A percentile compares a stretch with the other conserved stretches of the same genome.
These are phyloP conservation scores for Anolis apletophallus DNA, from an alignment of 2,797 vertebrate species.

Conservation along the genomic window DNA sequence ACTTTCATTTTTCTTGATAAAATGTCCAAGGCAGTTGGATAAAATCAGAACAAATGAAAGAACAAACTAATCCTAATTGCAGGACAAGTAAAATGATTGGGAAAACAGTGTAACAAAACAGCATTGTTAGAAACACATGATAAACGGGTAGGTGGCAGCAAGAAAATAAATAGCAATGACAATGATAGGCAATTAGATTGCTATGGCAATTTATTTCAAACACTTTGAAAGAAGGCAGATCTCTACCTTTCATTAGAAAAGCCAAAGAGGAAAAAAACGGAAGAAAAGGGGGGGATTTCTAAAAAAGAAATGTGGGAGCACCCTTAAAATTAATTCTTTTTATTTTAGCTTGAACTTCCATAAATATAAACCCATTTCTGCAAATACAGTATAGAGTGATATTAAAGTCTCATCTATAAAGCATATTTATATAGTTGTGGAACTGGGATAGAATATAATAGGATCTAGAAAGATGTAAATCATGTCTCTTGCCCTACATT, in stretches of 20 bases:
- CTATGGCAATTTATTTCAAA: too few relatives aligned
- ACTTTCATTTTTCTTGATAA: neutral
- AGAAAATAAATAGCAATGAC: neutral
- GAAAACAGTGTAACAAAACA: neutral
- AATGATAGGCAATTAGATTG: neutral
- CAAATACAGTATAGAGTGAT: too few relatives aligned
- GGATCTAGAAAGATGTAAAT: too few relatives aligned
- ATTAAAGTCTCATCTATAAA: too few relatives aligned
- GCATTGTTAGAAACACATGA: neutral
- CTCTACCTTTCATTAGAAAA: neutral
- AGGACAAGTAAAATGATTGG: neutral
- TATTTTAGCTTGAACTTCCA: too few relatives aligned
- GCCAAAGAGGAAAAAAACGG: neutral
- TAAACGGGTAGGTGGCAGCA: neutral
- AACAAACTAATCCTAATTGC: neutral
- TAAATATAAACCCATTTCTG: too few relatives aligned
- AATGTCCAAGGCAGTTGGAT: neutral
- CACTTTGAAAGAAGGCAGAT: neutral
- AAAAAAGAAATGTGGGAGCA: too few relatives aligned
- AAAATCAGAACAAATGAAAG: neutral
- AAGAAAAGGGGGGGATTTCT: too few relatives aligned
- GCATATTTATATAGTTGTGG: too few relatives aligned
- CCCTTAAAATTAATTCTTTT: too few relatives aligned
- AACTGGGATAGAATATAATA: too few relatives aligned
- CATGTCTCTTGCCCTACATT: too few relatives aligned